Conservation (phyloP, 2,888 invertebrate species). For the Pseudanteris insignis region DNA sequence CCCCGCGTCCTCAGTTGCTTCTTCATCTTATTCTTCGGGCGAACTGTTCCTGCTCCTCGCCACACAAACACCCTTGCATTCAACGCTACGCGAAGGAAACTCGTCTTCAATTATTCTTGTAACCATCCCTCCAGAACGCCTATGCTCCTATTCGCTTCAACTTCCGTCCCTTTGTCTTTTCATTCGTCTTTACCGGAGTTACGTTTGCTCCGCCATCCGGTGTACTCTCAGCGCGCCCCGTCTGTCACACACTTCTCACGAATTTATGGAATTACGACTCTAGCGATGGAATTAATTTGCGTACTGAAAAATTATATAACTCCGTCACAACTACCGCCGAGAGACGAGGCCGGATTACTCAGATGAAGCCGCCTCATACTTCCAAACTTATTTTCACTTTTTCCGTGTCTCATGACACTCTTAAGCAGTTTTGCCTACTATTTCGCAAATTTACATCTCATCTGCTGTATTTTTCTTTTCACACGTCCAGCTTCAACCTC, state of each 20-base stretch:
- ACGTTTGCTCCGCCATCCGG: slow-evolving; percentile 54
- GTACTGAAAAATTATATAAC: slow-evolving; percentile 55
- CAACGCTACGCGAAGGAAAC: slow-evolving; percentile 56
- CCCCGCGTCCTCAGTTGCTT: slow-evolving; percentile 41
- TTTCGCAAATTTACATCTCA: no score
- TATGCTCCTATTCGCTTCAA: slow-evolving; percentile 40
- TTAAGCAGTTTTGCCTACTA: no score
- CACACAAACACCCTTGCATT: slow-evolving; percentile 47
- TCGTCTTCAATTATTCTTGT: slow-evolving; percentile 64
- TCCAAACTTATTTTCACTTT: slow-evolving; percentile 25
- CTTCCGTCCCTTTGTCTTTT: slow-evolving; percentile 39
- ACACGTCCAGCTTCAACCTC: no score
- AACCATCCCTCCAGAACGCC: slow-evolving; percentile 48
- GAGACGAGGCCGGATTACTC: slow-evolving; percentile 38
- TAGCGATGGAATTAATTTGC: slow-evolving; percentile 57
- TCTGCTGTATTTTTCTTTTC: no score
- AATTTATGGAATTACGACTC: slow-evolving; percentile 59
- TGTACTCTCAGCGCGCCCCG: slow-evolving; percentile 50
- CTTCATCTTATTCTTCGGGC: slow-evolving; percentile 50
- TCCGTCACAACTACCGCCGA: slow-evolving; percentile 44
- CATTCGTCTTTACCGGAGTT: slow-evolving; percentile 50
- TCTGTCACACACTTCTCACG: slow-evolving; percentile 58
- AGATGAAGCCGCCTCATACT: slow-evolving; percentile 35
- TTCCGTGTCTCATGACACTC: slow-evolving; percentile 1
- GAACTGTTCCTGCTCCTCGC: slow-evolving; percentile 42